Conservation (phyloP, 2,113 vertebrate genomes). For the Scophthalmus maximus region DNA sequence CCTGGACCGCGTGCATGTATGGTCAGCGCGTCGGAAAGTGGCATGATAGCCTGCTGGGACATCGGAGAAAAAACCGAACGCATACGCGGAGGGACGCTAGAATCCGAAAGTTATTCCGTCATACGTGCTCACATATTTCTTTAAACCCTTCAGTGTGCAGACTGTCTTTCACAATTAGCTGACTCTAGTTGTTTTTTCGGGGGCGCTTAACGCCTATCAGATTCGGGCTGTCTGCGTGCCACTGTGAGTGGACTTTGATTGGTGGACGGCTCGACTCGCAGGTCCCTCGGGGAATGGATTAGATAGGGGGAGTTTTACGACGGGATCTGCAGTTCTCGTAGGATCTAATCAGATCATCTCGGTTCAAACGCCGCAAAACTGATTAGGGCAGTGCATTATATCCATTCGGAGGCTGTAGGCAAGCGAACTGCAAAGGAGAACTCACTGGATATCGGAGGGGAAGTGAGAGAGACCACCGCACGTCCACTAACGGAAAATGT, state of each 20-base stretch:
- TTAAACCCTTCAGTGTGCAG: constrained; percentile 26
- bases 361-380: constrained; percentile 40
- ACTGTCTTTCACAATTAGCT: constrained; percentile 46
- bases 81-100: constrained; percentile 19
- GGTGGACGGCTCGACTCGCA: constrained; percentile 27
- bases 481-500: too few species aligned
- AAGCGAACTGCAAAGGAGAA: constrained; percentile 19
- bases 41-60: constrained; percentile 49
- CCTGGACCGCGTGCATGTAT: constrained; percentile 67
- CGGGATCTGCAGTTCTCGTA: not conserved
- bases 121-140: constrained; percentile 7
- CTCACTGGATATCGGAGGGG: constrained; percentile 25
- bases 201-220: constrained; percentile 12
- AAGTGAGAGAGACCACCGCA: not conserved
- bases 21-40: constrained; percentile 71
- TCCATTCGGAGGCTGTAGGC: constrained; percentile 30
- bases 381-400: constrained; percentile 38
- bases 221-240: constrained; percentile 13
- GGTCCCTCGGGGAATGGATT: constrained; percentile 29
- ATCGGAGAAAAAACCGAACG: constrained; percentile 30
- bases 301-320: constrained; percentile 35
- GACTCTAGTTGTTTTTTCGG: constrained; percentile 36
- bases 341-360: constrained; percentile 53
- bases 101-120: too few species aligned
- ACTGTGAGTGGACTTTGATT: constrained; percentile 16